Conservation (phyloP, 2,113 vertebrate genomes). For the Tautogolabrus adspersus region DNA sequence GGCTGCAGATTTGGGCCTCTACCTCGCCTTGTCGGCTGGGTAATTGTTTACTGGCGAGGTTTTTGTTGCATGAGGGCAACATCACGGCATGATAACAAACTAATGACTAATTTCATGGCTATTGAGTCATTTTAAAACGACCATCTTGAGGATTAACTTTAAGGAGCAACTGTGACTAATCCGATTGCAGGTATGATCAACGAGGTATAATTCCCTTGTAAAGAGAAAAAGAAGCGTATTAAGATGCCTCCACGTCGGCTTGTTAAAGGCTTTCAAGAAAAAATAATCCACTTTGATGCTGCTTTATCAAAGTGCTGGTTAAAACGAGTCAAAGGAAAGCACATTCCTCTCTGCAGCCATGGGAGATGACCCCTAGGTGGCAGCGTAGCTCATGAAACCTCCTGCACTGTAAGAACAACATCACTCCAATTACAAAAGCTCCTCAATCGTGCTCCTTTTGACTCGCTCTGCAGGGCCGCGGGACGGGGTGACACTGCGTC, state of each 20-base stretch:
- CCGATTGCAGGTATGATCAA: slow-evolving; percentile 38
- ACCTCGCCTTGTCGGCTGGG: slow-evolving; percentile 49
- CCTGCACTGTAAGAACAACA: slow-evolving; percentile 44
- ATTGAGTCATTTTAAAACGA: slow-evolving; percentile 71
- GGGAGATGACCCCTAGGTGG: slow-evolving; percentile 74
- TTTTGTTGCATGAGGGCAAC: slow-evolving; percentile 68
- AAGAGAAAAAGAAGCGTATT: not conserved
- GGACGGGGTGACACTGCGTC: slow-evolving; percentile 46
- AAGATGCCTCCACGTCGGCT: not conserved
- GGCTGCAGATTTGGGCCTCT: slow-evolving; percentile 68
- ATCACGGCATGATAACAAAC: slow-evolving; percentile 71
- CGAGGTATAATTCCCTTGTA: slow-evolving; percentile 13
- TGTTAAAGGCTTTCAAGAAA: slow-evolving; percentile 26
- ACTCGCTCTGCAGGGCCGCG: slow-evolving; percentile 51
- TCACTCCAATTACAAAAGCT: slow-evolving; percentile 61
- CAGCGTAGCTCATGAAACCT: slow-evolving; percentile 65
- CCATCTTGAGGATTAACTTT: slow-evolving; percentile 55
- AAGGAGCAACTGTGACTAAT: slow-evolving; percentile 64
- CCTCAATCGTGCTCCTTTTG: slow-evolving; percentile 53
- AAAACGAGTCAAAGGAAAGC: slow-evolving; percentile 3
- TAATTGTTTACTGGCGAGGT: slow-evolving; percentile 74
- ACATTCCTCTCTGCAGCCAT: slow-evolving; percentile 65
- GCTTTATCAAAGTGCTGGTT: slow-evolving; percentile 11
- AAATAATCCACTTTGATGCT: slow-evolving; percentile 10
- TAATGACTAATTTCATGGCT: slow-evolving; percentile 80